These are phyloP conservation scores for Trachythela sp. DNA, from an alignment of 64 coral and sea anemone species.

Conservation along the genomic window DNA sequence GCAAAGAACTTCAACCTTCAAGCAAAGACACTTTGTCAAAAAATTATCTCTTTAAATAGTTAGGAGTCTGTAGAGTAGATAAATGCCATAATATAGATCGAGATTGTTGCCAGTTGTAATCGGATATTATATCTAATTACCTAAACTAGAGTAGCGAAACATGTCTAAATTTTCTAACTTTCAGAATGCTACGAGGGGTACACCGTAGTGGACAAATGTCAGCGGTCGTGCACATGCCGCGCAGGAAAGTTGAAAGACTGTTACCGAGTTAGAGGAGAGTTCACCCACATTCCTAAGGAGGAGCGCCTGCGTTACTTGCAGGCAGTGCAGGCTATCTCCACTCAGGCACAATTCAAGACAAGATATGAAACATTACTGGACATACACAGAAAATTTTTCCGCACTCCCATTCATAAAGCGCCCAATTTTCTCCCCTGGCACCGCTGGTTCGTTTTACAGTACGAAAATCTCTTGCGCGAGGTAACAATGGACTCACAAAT, in stretches of 20 bases:
- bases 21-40: no score
- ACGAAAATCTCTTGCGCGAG: constrained; percentile 2
- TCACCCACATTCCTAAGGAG: background rate
- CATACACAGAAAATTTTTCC: background rate
- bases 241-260: background rate
- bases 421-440: constrained; percentile 6
- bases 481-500: background rate
- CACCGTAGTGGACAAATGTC: background rate
- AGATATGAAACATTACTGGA: background rate
- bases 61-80: no score
- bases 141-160: no score
- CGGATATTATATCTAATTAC: no score
- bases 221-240: background rate
- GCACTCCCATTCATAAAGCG: background rate
- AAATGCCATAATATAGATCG: no score
- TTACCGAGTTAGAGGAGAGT: background rate
- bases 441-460: constrained; percentile 1
- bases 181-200: background rate
- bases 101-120: no score
- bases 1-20: no score
- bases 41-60: no score
- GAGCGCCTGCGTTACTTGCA: background rate
- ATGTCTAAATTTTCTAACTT: no score
- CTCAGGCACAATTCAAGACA: background rate
- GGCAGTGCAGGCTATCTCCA: background rate